Evolutionary conservation across 2,113 vertebrate species (phyloP), one percentile per base, ranked within the genome.

Genomic region (Eulemur macaco): DNA sequence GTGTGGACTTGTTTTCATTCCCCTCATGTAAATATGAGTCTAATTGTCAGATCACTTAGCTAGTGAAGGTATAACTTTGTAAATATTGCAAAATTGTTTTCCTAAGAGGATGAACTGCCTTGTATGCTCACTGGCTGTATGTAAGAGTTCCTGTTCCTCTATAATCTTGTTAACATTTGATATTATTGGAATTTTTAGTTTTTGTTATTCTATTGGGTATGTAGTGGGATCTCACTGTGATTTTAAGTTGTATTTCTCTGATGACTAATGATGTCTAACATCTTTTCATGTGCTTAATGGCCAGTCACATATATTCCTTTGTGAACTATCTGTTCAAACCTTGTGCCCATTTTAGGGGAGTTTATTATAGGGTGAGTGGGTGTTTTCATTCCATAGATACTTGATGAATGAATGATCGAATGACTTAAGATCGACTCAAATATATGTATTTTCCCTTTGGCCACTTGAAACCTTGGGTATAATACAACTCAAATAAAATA

Each of bases 221-320:
- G 29, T 42, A 54, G 9, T 97, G 5, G 31, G 4, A 54, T 83
- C 14, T 94, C 63, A 21, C 20, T 86, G 1, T 71, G 56, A 52
- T 47, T 94, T 97, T 56, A 86, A 64, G 89, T 92, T 95, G 29
- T 11, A n/a, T 94, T 60, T 73, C 15, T 63, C 27, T 78, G 45
- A 39, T 81, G 60, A 71, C 23, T 84, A 77, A 34, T 64, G 31
- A 34, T 37, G 20, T 73, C 80, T 45, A 73, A 11, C 42, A 69
- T 82, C 8, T 92, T 95, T 93, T 77, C n/a, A 63, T 68, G 14
- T 27, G 11, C 45, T 69, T 74, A 68, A 21, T 73, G 29, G 17
- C 4, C 23, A 58, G 1, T 76, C 50, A 12, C 47, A 58, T 58
- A 3, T 71, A 31, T 52, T 66, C 15, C 54, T 92, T 87, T 73